Evolutionary conservation across 2,888 invertebrate genomes (phyloP), one percentile per base, ranked within the genome.

Genomic region (Aromia moschata): DNA sequence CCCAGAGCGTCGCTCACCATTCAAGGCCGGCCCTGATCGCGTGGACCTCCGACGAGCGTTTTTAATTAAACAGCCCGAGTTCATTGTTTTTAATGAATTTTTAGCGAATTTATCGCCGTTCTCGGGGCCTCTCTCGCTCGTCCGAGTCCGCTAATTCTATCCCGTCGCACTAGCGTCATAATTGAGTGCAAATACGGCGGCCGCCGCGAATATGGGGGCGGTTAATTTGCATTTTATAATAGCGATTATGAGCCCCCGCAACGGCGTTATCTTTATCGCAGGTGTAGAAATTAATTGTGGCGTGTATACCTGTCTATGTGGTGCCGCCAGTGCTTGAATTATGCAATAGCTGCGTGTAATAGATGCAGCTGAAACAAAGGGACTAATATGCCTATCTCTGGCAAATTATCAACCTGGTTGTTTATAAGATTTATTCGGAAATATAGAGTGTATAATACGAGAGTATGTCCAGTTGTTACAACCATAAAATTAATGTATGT

Each of bases 1-100:
- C n/a, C n/a, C n/a, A 16, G 37, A 1, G 18, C 37, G 17, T 30
- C 18, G 12, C 16, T 12, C 7, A 31, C n/a, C n/a, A n/a, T n/a
- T 30, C 46, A 30, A 33, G 5, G 18, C 17, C 30, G 31, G 4
- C 9, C 2, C 47, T 40, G 25, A 55, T 40, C 52, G n/a, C n/a
- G n/a, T n/a, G n/a, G n/a, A n/a, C 58, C 60, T 53, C 52, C 56
- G 17, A 49, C 33, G 52, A 20, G 38, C 53, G 45, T 59, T 59
- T 33, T 53, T 56, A 59, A 62, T 56, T 56, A 49, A 49, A 25
- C 49, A 15, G 57, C 33, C 45, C 40, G 45, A 47, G 46, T 33
- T 49, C 54, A 59, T 57, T 59, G 62, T 62, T 62, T 61, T 62
- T 57, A 62, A 62, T 57, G 51, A 52, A 56, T 54, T 49, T 56